Conservation (phyloP, 2,113 vertebrate species). For the Mystacornis crossleyi region DNA sequence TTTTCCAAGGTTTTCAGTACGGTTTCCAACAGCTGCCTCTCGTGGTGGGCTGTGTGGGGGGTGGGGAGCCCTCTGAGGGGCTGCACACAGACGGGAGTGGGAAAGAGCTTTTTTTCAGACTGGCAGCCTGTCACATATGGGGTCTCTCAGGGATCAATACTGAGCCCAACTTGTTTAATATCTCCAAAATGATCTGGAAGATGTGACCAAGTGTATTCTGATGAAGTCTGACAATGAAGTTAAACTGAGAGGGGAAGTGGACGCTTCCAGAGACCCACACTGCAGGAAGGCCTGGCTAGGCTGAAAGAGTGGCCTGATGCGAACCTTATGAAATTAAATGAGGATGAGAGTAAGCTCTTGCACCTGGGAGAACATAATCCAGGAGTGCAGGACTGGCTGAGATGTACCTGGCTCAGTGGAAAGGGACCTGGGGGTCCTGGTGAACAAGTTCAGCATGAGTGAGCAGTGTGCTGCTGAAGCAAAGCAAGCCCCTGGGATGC, state of each 20-base stretch:
- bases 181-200: not conserved
- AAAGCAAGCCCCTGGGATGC: not conserved
- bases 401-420: not conserved
- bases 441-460: not conserved
- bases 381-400: not conserved
- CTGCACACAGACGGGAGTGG: fast-evolving
- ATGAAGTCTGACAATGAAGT: not conserved
- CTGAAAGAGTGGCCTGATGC: not conserved
- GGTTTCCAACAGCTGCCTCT: not conserved
- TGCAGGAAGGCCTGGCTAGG: not conserved
- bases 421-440: not conserved
- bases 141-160: fast-evolving
- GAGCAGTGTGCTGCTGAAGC: not conserved
- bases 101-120: not conserved
- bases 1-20: not conserved
- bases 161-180: not conserved
- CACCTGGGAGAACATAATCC: not conserved
- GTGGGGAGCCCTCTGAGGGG: not conserved
- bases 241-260: not conserved
- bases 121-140: not conserved
- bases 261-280: not conserved
- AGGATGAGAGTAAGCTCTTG: not conserved
- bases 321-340: not conserved
- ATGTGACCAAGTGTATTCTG: not conserved
- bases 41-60: fast-evolving